Conservation (phyloP, 2,113 vertebrate genomes). For the Toxostoma redivivum region DNA sequence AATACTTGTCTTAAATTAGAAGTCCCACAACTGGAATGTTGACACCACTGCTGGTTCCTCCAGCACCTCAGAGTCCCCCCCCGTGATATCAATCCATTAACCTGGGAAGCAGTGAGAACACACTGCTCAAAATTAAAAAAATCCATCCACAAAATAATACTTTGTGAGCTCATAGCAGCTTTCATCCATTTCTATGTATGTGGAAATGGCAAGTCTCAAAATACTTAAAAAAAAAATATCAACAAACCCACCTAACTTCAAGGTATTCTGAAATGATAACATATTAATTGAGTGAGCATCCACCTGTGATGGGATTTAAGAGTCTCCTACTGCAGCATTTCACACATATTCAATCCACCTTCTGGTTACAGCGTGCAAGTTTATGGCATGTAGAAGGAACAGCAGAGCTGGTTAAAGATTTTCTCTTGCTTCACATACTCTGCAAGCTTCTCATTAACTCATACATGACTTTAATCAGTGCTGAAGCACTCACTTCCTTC, state of each 20-base stretch:
- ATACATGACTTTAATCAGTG: conserved; percentile 62
- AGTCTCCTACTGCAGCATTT: conserved; percentile 51
- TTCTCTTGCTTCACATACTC: conserved; percentile 56
- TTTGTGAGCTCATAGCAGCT: background rate
- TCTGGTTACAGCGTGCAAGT: conserved; percentile 52
- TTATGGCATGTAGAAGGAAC: conserved; percentile 40
- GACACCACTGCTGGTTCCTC: background rate
- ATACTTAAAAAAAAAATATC: background rate
- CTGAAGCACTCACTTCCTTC: conserved; percentile 42
- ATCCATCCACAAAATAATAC: background rate
- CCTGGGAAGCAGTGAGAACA: background rate
- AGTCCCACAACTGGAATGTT: conserved; percentile 12
- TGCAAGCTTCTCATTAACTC: conserved; percentile 58
- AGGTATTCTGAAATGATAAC: conserved; percentile 6
- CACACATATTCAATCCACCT: conserved; percentile 50
- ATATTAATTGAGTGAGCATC: conserved; percentile 36
- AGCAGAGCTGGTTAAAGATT: conserved; percentile 61
- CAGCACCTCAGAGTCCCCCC: background rate
- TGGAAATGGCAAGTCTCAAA: background rate
- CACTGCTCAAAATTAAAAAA: background rate
- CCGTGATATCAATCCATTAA: background rate
- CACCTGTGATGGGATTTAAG: conserved; percentile 41
- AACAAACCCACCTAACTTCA: background rate
- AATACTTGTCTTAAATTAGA: background rate
- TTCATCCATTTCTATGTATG: background rate